Evolutionary conservation across 2,797 vertebrate genomes (phyloP).

Genomic region (Sebastiscus tertius): DNA sequence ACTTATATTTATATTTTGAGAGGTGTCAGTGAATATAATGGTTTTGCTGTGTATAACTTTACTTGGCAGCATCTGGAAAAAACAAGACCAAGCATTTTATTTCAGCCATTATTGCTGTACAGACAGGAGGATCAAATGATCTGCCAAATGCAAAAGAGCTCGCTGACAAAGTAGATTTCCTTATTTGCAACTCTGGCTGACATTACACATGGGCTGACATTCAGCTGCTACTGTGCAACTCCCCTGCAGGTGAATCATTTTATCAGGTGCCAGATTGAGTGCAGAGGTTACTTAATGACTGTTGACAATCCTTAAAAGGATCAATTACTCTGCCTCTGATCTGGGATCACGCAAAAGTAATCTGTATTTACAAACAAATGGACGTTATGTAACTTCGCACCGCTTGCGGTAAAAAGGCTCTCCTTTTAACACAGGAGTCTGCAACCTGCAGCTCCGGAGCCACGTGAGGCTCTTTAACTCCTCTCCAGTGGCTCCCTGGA

Average conservation of each 20-base stretch:
- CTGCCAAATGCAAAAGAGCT: constrained; percentile 24
- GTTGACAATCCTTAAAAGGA: not conserved
- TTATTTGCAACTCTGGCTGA: constrained; percentile 24
- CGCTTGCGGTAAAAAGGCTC: constrained; percentile 46
- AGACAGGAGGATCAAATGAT: constrained; percentile 38
- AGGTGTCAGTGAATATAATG: not conserved
- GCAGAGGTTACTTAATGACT: not conserved
- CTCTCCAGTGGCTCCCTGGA: no score
- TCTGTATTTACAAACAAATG: constrained; percentile 72
- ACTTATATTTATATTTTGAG: not conserved
- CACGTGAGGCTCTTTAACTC: no score
- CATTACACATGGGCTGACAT: constrained; percentile 26
- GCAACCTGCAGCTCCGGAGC: no score
- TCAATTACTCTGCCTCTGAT: not conserved
- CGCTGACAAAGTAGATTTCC: constrained; percentile 48
- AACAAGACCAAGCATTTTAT: not conserved
- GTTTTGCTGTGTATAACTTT: not conserved
- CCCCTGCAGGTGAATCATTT: not conserved
- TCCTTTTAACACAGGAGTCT: no score
- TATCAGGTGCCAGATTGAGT: not conserved
- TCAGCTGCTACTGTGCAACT: not conserved
- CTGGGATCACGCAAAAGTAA: constrained; percentile 18
- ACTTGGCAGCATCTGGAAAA: not conserved
- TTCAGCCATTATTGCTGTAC: not conserved
- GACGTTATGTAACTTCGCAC: constrained; percentile 67